Evolutionary conservation across 2,113 vertebrate genomes (phyloP), one percentile per base, ranked within the genome.

Genomic region (Planiliza haematocheilus): DNA sequence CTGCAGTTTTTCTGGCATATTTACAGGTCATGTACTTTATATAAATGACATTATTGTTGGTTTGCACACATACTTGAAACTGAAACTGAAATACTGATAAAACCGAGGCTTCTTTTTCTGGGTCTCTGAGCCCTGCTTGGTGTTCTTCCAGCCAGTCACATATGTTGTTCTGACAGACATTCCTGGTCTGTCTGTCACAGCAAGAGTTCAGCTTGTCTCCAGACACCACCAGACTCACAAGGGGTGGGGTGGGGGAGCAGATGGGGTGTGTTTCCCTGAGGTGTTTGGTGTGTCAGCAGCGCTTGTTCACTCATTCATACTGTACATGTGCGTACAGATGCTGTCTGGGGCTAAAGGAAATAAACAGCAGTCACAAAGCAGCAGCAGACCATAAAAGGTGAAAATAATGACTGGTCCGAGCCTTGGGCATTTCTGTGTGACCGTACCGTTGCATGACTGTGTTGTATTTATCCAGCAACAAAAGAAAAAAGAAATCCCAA

Each of bases 221-320:
- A 83, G 83, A 59, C 70, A 65, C 53, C 58, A 1, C 18, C 34
- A 49, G 45, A 17, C 14, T 46, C 63, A 83, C 60, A 68, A 45
- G 52, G 71, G 42, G 46, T 13, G 30, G 71, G 85, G 81, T 60
- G 74, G 56, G 59, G 55, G 49, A 79, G 63, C 76, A 83, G 42
- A 68, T 71, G 81, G 79, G 75, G 65, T 53, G 72, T 76, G 68
- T 73, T 76, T 62, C 63, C 77, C 53, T 45, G 57, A 84, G 73
- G 72, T 67, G 70, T 83, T 72, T 86, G 74, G 74, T 86, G 80
- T 83, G 71, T 88, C 74, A 77, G 65, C 77, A 57, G 51, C 70
- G 36, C 30, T 36, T 37, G 42, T 70, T 71, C 74, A 48, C 41
- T 77, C 61, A 73, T 61, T 69, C 43, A 58, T 38, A 69, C 51